A percentile compares a stretch with the other conserved stretches of the same genome.
Conservation (phyloP, 2,888 invertebrate species). For the Holacanthella duospinosa region DNA sequence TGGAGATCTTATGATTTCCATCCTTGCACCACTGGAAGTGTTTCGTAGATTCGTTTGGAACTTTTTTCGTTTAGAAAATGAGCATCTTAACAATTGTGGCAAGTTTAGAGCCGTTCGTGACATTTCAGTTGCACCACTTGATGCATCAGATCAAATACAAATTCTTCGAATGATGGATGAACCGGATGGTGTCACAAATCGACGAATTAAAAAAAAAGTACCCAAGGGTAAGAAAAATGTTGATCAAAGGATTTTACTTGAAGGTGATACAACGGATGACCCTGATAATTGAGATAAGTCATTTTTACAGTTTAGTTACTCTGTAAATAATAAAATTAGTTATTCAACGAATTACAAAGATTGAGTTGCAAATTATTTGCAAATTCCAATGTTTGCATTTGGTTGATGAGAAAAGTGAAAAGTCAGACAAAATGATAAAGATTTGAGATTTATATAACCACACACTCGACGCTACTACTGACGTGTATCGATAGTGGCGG, state of each 20-base stretch:
- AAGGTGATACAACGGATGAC: constrained; percentile 37
- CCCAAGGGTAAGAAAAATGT: constrained; percentile 16
- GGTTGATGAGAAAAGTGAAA: too few relatives aligned
- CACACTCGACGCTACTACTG: too few relatives aligned
- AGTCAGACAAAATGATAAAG: too few relatives aligned
- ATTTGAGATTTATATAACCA: too few relatives aligned
- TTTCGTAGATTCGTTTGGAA: constrained; percentile 95
- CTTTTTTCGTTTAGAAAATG: constrained; percentile 97
- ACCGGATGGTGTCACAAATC: constrained; percentile 71
- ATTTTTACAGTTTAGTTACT: background rate
- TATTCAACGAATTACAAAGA: too few relatives aligned
- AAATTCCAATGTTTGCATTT: too few relatives aligned
- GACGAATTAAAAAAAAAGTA: constrained; percentile 38
- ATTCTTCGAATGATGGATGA: constrained; percentile 94
- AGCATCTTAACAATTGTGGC: constrained; percentile 98
- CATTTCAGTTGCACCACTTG: constrained; percentile 87
- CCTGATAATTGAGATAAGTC: constrained; percentile 21
- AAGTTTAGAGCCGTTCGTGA: constrained; percentile 96
- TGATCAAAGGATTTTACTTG: constrained; percentile 31
- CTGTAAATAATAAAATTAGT: background rate
- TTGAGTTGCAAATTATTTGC: too few relatives aligned
- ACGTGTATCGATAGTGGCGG: too few relatives aligned
- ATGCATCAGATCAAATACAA: constrained; percentile 81
- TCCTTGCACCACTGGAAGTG: constrained; percentile 76
- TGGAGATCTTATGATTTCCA: constrained; percentile 69